Evolutionary conservation across 2,113 vertebrate genomes (phyloP).

Genomic region (Uria aalge): DNA sequence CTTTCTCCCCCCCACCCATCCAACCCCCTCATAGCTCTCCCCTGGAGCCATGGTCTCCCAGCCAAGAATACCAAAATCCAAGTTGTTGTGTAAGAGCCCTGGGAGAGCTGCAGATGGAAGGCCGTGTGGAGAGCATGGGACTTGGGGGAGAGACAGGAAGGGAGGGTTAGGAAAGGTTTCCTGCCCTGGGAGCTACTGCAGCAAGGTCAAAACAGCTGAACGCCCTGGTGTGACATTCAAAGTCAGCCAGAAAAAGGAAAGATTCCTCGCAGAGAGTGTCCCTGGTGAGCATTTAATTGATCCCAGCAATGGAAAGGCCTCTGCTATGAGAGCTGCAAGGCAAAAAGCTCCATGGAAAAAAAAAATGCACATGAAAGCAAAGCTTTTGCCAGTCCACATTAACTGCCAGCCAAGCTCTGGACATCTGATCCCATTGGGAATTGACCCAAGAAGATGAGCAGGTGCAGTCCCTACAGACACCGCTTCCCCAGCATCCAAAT

Average conservation of each 20-base stretch:
- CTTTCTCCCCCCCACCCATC: not conserved
- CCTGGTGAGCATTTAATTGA: slow-evolving; percentile 60
- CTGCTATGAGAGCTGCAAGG: slow-evolving; percentile 32
- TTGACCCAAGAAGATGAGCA: not conserved
- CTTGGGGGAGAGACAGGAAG: not conserved
- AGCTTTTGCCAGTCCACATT: not conserved
- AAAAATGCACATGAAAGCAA: not conserved
- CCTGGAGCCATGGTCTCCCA: not conserved
- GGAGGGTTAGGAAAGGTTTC: slow-evolving; percentile 4
- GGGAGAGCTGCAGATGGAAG: slow-evolving; percentile 8
- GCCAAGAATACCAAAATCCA: not conserved
- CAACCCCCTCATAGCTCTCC: not conserved
- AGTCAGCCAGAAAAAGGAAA: slow-evolving; percentile 47
- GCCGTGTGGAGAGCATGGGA: not conserved
- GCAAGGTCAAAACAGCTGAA: slow-evolving; percentile 46
- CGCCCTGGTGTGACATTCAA: slow-evolving; percentile 47
- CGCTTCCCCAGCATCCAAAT: not conserved
- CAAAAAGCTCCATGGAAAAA: not conserved
- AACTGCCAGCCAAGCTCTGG: not conserved
- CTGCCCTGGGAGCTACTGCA: slow-evolving; percentile 44
- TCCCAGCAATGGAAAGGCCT: slow-evolving; percentile 57
- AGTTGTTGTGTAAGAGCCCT: not conserved
- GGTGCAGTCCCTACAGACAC: not conserved
- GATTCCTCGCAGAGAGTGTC: slow-evolving; percentile 19
- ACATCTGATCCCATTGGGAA: not conserved